Percentiles rank a stretch among this genome's conserved stretches.
Conservation (phyloP, 2,113 vertebrate species). For the Caranx melampygus region DNA sequence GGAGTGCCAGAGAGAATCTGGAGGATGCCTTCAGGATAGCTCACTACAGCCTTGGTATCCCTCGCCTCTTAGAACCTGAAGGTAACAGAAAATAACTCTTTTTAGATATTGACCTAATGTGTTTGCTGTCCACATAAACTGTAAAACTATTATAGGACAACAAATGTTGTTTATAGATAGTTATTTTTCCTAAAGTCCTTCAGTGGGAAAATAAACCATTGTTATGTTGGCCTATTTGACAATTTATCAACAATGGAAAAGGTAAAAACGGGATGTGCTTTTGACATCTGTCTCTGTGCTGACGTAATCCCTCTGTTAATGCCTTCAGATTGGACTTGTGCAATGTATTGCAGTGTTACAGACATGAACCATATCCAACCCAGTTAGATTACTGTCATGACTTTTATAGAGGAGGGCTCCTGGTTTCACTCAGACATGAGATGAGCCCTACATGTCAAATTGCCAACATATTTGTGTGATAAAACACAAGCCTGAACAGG, state of each 20-base stretch:
- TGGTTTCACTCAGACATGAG: neutral
- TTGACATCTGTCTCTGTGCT: neutral
- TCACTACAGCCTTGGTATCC: constrained; percentile 90
- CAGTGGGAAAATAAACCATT: no score
- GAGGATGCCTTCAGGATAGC: constrained; percentile 94
- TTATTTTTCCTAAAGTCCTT: no score
- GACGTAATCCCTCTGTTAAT: neutral
- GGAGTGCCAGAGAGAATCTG: constrained; percentile 88
- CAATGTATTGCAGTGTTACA: neutral
- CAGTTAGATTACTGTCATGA: neutral
- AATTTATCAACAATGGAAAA: no score
- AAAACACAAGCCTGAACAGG: neutral
- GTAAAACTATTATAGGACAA: neutral
- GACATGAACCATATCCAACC: neutral
- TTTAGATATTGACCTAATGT: neutral
- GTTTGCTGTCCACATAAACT: neutral
- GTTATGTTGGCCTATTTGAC: no score
- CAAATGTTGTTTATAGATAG: neutral
- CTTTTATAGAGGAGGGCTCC: neutral
- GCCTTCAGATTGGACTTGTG: neutral
- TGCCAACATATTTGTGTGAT: neutral
- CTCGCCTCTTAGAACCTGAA: constrained; percentile 94
- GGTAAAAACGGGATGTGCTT: no score
- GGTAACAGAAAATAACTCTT: constrained; percentile 79
- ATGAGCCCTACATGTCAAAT: neutral